Percentiles rank a stretch among this genome's conserved stretches.
Conservation (phyloP, 2,113 vertebrate species). For the Ptilorrhoa leucosticta region DNA sequence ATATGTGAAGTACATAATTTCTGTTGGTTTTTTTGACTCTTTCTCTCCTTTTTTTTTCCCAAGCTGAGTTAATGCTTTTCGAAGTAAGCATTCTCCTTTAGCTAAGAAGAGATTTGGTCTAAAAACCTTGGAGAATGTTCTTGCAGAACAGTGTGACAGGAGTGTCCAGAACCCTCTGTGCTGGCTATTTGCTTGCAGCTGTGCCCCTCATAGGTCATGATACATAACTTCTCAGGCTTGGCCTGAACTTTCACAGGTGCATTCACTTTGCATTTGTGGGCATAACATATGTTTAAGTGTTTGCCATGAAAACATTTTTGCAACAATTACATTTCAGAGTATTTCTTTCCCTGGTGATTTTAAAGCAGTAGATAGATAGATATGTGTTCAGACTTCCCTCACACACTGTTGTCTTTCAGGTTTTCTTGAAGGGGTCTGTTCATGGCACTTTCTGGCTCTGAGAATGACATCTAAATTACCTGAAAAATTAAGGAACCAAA, state of each 20-base stretch:
- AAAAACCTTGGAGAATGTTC: background rate
- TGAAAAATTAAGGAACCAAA: background rate
- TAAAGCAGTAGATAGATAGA: background rate
- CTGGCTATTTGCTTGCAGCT: background rate
- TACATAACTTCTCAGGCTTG: background rate
- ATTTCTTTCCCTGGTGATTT: background rate
- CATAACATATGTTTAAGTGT: background rate
- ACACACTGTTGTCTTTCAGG: background rate
- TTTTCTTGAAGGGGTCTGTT: background rate
- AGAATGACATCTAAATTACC: background rate
- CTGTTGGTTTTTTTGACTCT: background rate
- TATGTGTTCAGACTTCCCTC: background rate
- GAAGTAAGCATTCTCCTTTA: background rate
- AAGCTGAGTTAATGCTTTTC: background rate
- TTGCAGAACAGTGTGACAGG: background rate
- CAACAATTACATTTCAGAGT: background rate
- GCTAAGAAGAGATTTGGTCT: background rate
- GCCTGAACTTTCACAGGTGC: background rate
- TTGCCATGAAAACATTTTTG: background rate
- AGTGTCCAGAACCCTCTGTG: background rate
- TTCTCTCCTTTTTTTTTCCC: background rate
- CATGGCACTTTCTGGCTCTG: background rate
- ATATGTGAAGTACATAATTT: background rate
- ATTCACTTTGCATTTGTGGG: background rate
- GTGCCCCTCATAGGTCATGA: background rate